Percentiles rank a stretch among this genome's conserved stretches.
Evolutionary conservation across 2,113 vertebrate genomes (phyloP).

Genomic region (Oryzias melastigma): DNA sequence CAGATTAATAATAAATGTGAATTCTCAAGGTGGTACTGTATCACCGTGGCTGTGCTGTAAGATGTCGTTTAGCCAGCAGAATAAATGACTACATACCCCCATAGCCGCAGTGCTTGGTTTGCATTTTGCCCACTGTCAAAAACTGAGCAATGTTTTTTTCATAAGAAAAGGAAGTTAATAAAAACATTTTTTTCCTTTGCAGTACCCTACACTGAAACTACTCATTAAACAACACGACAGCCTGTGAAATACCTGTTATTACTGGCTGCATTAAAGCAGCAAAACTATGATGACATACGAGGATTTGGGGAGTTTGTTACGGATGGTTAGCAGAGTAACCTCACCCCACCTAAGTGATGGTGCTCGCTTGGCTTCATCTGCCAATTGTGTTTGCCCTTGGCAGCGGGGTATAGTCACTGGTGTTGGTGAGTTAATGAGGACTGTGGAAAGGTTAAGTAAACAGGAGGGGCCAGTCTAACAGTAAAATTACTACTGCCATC

Average conservation of each 20-base stretch:
- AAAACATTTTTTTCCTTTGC: slow-evolving; percentile 4
- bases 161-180: slow-evolving; percentile 9
- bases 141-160: slow-evolving; percentile 50
- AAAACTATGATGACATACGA: slow-evolving; percentile 64
- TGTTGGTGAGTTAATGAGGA: slow-evolving; percentile 78
- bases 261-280: slow-evolving; percentile 39
- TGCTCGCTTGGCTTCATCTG: slow-evolving; percentile 68
- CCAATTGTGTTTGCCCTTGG: slow-evolving; percentile 73
- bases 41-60: slow-evolving; percentile 55
- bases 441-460: slow-evolving; percentile 80
- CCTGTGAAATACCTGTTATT: slow-evolving; percentile 40
- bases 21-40: slow-evolving; percentile 66
- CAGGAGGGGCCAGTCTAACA: slow-evolving; percentile 74
- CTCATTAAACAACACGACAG: slow-evolving; percentile 41
- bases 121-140: slow-evolving; percentile 61
- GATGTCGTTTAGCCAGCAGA: slow-evolving; percentile 68
- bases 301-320: slow-evolving; percentile 47
- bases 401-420: slow-evolving; percentile 65
- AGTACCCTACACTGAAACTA: slow-evolving; percentile 30
- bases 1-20: slow-evolving; percentile 63
- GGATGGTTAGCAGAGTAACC: slow-evolving; percentile 59
- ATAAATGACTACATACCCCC: slow-evolving; percentile 73
- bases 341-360: slow-evolving; percentile 67
- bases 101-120: slow-evolving; percentile 67
- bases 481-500: slow-evolving; percentile 72